phyloP scores from a whole-genome alignment of 2,113 vertebrate species.

The Petromus typicus region DNA sequence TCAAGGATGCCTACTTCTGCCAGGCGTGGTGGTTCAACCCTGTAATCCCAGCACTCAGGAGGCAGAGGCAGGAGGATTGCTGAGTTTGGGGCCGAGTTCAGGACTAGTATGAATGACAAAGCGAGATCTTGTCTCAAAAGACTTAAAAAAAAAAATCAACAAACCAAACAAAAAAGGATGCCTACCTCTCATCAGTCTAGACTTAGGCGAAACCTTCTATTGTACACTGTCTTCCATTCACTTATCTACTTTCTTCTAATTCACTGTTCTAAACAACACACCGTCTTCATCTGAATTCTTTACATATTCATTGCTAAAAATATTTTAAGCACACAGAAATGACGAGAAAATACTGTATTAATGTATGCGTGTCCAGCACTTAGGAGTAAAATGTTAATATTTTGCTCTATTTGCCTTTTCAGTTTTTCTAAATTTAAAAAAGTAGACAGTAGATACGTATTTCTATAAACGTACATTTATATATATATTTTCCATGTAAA shows the following conservation, averaged over 20 bases:
- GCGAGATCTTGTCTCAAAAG: too few species aligned
- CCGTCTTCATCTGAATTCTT: background rate
- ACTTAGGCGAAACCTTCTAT: background rate
- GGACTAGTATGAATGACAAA: too few species aligned
- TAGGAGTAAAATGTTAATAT: background rate
- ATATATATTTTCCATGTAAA: background rate
- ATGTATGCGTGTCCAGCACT: background rate
- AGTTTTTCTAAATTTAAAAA: background rate
- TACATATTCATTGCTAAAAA: background rate
- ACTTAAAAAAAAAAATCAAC: too few species aligned
- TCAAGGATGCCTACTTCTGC: background rate
- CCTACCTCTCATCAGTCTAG: background rate
- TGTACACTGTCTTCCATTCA: background rate
- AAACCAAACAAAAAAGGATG: too few species aligned
- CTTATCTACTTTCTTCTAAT: background rate
- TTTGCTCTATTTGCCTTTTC: background rate
- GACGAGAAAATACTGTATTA: background rate
- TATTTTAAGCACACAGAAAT: background rate
- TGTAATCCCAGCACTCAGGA: too few species aligned
- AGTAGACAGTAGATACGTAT: background rate
- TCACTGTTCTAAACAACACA: background rate
- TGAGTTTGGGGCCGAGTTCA: too few species aligned
- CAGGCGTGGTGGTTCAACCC: too few species aligned
- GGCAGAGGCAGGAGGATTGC: too few species aligned
- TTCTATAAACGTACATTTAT: background rate